These are phyloP conservation scores for Amblyraja radiata DNA, from an alignment of 2,797 vertebrate species.

Conservation along the genomic window DNA sequence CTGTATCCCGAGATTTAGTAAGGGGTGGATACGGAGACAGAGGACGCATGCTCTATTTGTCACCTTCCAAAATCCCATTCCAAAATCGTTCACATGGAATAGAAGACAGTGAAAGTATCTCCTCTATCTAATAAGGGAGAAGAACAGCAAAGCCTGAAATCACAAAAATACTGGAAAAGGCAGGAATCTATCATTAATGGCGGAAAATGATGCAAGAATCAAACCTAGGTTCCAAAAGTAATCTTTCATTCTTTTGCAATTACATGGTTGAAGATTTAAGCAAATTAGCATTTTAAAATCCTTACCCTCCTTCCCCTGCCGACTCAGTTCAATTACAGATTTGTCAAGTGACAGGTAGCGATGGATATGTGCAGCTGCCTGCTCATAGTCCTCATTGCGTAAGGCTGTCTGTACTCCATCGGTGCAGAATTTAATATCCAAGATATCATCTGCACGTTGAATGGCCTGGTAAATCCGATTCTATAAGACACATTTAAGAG, in stretches of 20 bases:
- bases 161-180: too few species aligned
- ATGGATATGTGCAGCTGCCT: constrained; percentile 93
- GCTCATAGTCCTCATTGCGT: constrained; percentile 85
- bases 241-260: not conserved
- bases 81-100: too few species aligned
- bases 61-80: too few species aligned
- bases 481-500: constrained; percentile 51
- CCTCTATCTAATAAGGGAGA: too few species aligned
- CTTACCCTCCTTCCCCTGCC: constrained; percentile 89
- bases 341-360: constrained; percentile 92
- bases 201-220: not conserved
- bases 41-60: too few species aligned
- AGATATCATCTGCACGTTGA: constrained; percentile 91
- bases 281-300: not conserved
- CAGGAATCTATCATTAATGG: too few species aligned
- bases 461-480: constrained; percentile 96
- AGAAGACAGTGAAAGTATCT: too few species aligned
- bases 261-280: not conserved
- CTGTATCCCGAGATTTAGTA: too few species aligned
- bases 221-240: not conserved
- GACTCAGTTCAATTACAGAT: constrained; percentile 92
- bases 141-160: too few species aligned
- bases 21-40: too few species aligned
- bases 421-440: constrained; percentile 95
- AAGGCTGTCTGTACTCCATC: constrained; percentile 92